Evolutionary conservation across 2,113 vertebrate species (phyloP), one percentile per base, ranked within the genome.

Genomic region (Perca flavescens): DNA sequence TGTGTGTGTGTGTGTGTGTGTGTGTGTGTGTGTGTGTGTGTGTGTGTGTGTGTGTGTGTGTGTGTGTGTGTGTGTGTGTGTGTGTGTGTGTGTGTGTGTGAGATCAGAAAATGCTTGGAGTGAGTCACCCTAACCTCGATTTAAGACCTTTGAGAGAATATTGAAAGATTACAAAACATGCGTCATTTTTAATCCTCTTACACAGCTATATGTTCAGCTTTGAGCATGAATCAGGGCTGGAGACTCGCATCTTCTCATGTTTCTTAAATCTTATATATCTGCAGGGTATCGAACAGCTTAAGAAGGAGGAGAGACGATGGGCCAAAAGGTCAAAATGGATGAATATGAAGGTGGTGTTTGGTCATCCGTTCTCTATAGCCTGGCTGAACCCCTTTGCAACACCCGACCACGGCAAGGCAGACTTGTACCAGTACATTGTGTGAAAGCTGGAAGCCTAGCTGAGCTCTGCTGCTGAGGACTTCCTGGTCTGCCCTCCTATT

Each of bases 231-330:
- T 21, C 34, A 34, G 25, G 1, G 4, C 2, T n/a, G 15, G 21
- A 65, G 53, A 56, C n/a, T 47, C 5, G 1, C 15, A 2, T 31
- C 19, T 22, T 54, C 56, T 61, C 7, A 14, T 16, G n/a, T 52
- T 17, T 40, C 15, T 47, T 10, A 0, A 40, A 89, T 94, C 94
- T 94, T 89, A 49, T 94, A 40, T 94, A 77, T 94, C 96, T 93
- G 80, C 96, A 99, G 98, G 98, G 98, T 67, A 99, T 99, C 91
- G 98, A 99, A 91, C 98, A 99, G 94, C 96, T 99, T 90, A 99
- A 99, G 96, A 99, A 99, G 94, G 98, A 99, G 96, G 98, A 99
- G 96, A 96, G 96, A 93, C 96, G 95, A 95, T 99, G 98, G 98
- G 96, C 96, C 91, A 99, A 99, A 95, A 97, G 94, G 96, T 98